phyloP scores from a whole-genome alignment of 2,113 vertebrate genomes.

The Hippotragus niger region DNA sequence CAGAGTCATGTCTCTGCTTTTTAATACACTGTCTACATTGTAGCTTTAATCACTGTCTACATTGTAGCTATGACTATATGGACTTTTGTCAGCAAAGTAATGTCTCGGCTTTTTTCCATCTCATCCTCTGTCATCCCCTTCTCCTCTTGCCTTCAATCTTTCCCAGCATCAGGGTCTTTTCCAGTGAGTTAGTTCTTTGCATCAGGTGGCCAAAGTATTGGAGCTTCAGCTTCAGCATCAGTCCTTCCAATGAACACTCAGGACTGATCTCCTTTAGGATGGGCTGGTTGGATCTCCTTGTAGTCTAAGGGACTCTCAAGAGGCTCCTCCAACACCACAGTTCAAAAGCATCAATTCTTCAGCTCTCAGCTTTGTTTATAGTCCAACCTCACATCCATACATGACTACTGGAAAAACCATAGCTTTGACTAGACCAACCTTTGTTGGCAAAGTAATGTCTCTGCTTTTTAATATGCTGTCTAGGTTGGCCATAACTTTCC shows the following conservation, averaged over 20 bases:
- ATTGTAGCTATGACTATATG: not conserved
- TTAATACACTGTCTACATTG: not conserved
- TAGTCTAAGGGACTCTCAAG: not conserved
- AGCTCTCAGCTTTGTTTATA: not conserved
- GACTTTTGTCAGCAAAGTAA: not conserved
- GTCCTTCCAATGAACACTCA: not conserved
- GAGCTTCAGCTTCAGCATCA: not conserved
- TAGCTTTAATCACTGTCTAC: too few relatives aligned
- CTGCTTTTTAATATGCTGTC: not conserved
- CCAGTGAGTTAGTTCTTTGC: not conserved
- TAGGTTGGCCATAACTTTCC: not conserved
- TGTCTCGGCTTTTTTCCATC: not conserved
- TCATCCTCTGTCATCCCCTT: not conserved
- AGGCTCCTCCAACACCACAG: not conserved
- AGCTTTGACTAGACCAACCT: not conserved
- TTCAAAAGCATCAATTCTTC: not conserved
- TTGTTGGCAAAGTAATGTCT: not conserved
- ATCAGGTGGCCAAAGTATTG: not conserved
- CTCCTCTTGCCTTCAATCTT: not conserved
- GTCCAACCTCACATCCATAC: not conserved
- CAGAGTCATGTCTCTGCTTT: not conserved
- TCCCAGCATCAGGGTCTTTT: not conserved
- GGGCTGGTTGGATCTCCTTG: not conserved
- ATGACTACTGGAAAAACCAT: not conserved
- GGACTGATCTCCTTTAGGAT: not conserved